Base-by-base conservation (phyloP, 1,140 invertebrate species). In the Dendrolimus kikuchii region DNA sequence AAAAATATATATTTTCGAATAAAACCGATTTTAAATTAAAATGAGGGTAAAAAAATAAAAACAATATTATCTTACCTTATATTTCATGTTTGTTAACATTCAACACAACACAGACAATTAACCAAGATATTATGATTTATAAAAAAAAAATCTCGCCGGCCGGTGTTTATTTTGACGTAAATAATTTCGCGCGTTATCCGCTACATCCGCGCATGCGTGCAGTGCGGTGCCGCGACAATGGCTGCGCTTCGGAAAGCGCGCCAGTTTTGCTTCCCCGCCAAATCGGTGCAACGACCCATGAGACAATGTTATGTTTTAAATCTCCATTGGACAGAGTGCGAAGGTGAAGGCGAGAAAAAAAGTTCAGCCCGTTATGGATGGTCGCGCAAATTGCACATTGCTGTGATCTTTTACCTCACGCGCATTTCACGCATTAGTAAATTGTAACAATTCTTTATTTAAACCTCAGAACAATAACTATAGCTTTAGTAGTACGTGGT, bases 241-340 rank as follows among this genome's bases (percentile, higher is more conserved):
- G 68, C 74, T 64, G 67, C 51, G 60, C 54, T 64, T 67, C 63
- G 60, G 58, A 46, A 57, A 61, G 53, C 68, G 57, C 70, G 60
- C 51, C 60, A 62, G 71, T 82, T 82, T 82, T 82, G 68, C 79
- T 82, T 71, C 71, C 75, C 71, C 75, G 69, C 74, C 67, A 68
- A 63, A 53, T 60, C 62, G 48, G 74, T 75, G 74, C 79, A 74
- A 74, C 77, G 74, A 80, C 75, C 76, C 65, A 23, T 23, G 23
- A 23, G 62, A 37, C 55, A 67, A 62, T 68, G 57, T 64, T 23
- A 23, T 23, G 23, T 23, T 23, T 23, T 23, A 23, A 23, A 23
- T 23, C 23, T 23, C 23, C 23, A 23, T 23, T 23, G 23, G 23
- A 23, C 23, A 23, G 23, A 23, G 23, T 23, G 23, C 23, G 59